These are phyloP conservation scores for Calliopum simillimum DNA, from an alignment of 2,888 invertebrate species.

Conservation along the genomic window DNA sequence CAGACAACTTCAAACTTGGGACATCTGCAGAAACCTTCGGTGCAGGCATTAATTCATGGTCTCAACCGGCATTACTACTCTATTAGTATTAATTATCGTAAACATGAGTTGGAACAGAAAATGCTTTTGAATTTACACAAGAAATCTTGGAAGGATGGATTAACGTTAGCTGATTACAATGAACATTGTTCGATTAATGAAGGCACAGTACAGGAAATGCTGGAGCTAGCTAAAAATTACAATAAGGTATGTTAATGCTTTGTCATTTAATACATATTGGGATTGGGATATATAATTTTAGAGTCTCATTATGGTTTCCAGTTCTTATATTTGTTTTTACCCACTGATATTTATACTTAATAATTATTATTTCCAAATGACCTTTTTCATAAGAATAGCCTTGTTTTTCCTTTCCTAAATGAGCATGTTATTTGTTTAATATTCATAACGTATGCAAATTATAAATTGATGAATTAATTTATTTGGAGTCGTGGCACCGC, in stretches of 20 bases:
- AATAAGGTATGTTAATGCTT: constrained; percentile 74
- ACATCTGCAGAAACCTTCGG: constrained; percentile 98
- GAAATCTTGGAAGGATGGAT: constrained; percentile 98
- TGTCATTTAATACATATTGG: constrained; percentile 17
- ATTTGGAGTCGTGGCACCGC: too few species aligned
- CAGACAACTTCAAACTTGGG: constrained; percentile 99
- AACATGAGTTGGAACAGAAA: constrained; percentile 98
- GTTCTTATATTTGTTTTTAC: neutral
- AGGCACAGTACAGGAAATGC: constrained; percentile 94
- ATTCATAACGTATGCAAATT: too few species aligned
- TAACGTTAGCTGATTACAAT: constrained; percentile 89
- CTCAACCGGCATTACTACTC: constrained; percentile 99
- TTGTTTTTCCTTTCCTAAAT: too few species aligned
- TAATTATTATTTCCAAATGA: too few species aligned
- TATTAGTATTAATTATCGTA: constrained; percentile 98
- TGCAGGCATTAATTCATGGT: constrained; percentile 98
- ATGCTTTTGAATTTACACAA: constrained; percentile 99
- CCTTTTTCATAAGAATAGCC: too few species aligned
- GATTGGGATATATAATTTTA: too few species aligned
- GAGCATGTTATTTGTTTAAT: too few species aligned
- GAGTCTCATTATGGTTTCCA: neutral
- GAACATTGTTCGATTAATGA: constrained; percentile 95
- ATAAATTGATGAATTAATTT: too few species aligned
- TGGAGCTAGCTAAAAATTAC: constrained; percentile 97
- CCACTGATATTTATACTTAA: too few species aligned